A percentile compares a stretch with the other conserved stretches of the same genome.
phyloP scores from a whole-genome alignment of 2,888 invertebrate species.

The Diachrysia chrysitis region DNA sequence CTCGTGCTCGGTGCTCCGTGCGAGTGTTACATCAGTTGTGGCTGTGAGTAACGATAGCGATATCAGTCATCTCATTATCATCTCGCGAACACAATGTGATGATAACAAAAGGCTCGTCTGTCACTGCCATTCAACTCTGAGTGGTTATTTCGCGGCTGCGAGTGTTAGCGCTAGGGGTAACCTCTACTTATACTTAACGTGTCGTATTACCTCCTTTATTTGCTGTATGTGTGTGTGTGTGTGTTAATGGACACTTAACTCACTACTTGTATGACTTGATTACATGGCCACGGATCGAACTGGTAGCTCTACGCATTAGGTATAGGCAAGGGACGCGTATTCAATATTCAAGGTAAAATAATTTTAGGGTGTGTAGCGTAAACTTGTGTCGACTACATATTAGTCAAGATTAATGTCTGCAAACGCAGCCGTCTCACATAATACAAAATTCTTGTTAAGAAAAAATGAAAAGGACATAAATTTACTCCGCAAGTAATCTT shows the following conservation, averaged over 20 bases:
- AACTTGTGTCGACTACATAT: not conserved
- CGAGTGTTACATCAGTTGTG: not conserved
- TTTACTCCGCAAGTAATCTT: not conserved
- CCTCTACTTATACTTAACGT: conserved; percentile 4
- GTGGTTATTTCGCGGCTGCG: not conserved
- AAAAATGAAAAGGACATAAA: not conserved
- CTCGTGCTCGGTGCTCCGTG: not conserved
- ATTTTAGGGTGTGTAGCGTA: not conserved
- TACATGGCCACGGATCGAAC: not conserved
- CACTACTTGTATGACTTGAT: conserved; percentile 1
- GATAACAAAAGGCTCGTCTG: conserved; percentile 6
- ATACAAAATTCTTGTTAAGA: not conserved
- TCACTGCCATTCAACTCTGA: not conserved
- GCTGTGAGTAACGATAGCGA: not conserved
- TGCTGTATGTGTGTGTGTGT: not conserved
- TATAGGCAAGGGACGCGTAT: not conserved
- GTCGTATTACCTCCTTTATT: conserved; percentile 4
- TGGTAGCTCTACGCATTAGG: not conserved
- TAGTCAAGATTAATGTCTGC: not conserved
- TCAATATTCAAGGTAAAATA: not conserved
- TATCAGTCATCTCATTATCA: conserved; percentile 8
- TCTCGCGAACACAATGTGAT: not conserved
- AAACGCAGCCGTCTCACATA: not conserved
- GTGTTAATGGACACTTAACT: not conserved
- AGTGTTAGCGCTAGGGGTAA: not conserved